These are phyloP conservation scores for Carpatolechia fugitivella DNA, from an alignment of 2,888 invertebrate species.

Conservation along the genomic window DNA sequence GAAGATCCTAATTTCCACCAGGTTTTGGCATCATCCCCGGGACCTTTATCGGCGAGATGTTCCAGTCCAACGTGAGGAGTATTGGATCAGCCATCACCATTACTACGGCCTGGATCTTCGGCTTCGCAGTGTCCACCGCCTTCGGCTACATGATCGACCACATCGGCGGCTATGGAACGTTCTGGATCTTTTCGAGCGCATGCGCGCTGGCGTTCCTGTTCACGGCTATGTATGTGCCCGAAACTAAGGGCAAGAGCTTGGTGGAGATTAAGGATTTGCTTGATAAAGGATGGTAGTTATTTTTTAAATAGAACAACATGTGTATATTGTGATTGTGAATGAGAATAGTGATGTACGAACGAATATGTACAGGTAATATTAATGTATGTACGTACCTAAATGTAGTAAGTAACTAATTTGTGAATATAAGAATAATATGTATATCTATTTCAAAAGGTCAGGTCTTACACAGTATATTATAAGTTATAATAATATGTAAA, in stretches of 20 bases:
- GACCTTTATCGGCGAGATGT: conserved; percentile 43
- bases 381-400: no score
- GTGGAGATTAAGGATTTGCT: neutral
- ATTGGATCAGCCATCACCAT: conserved; percentile 32
- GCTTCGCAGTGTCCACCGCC: conserved; percentile 32
- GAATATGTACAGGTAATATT: no score
- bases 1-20: conserved; percentile 19
- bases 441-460: no score
- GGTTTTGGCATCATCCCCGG: conserved; percentile 42
- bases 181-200: conserved; percentile 33
- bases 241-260: conserved; percentile 13
- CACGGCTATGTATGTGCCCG: conserved; percentile 36
- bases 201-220: conserved; percentile 32
- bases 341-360: no score
- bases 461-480: no score
- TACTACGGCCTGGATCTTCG: conserved; percentile 31
- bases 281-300: no score
- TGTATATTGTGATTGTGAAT: no score
- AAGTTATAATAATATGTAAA: no score
- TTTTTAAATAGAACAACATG: no score
- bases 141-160: conserved; percentile 31
- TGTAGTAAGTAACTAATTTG: no score
- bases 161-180: conserved; percentile 30
- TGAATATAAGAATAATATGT: no score
- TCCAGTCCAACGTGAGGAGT: conserved; percentile 37